Percentiles rank a stretch among this genome's conserved stretches.
Conservation (phyloP, 2,113 vertebrate genomes). For the Camelus bactrianus region DNA sequence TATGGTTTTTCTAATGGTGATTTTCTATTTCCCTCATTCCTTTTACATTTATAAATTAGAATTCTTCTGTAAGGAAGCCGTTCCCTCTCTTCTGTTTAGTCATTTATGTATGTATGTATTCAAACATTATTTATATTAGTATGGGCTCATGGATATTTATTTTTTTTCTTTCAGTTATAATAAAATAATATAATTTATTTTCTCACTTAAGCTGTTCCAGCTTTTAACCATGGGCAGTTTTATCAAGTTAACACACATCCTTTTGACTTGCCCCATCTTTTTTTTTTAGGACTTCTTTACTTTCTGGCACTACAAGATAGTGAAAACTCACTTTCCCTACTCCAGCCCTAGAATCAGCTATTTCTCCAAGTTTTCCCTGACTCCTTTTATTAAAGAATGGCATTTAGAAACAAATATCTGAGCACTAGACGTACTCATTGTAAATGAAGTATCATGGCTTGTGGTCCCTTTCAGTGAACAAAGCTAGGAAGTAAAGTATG, state of each 20-base stretch:
- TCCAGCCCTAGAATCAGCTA: not conserved
- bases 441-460: not conserved
- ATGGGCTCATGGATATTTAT: not conserved
- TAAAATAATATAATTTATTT: conserved; percentile 20
- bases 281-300: not conserved
- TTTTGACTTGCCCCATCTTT: not conserved
- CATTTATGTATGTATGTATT: not conserved
- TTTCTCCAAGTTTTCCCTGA: not conserved
- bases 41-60: not conserved
- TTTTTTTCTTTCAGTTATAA: not conserved
- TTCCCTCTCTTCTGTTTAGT: not conserved
- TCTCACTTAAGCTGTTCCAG: conserved; percentile 17
- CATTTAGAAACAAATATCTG: not conserved
- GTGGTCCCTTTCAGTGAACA: not conserved
- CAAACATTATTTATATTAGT: not conserved
- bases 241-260: not conserved
- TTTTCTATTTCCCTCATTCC: not conserved
- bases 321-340: not conserved
- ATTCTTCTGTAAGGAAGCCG: not conserved
- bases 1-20: not conserved
- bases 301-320: not conserved
- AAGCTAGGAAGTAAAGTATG: not conserved
- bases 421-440: not conserved
- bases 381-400: not conserved
- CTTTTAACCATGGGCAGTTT: not conserved